These are phyloP conservation scores for Drosophila sechellia DNA, from an alignment of 1,140 invertebrate genomes.

Conservation along the genomic window DNA sequence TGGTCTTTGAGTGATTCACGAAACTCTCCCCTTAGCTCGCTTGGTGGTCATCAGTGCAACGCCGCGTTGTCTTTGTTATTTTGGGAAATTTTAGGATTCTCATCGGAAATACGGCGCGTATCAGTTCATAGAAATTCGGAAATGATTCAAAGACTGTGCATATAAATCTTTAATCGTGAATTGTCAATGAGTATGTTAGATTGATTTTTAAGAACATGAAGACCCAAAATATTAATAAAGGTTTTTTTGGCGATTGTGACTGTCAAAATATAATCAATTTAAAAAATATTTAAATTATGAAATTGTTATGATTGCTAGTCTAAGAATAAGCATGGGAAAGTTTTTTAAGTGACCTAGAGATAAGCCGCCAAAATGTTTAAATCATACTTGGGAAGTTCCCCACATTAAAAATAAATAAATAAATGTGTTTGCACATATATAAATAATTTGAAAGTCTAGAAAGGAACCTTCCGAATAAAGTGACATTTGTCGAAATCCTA, in stretches of 20 bases:
- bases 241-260: neutral
- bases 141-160: constrained; percentile 4
- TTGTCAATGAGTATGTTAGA: too few relatives aligned
- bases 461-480: too few relatives aligned
- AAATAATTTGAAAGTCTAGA: neutral
- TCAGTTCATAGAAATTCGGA: constrained; percentile 5
- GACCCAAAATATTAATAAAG: too few relatives aligned
- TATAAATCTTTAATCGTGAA: neutral
- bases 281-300: too few relatives aligned
- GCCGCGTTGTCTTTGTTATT: constrained; percentile 24
- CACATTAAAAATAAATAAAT: neutral
- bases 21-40: constrained; percentile 58
- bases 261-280: neutral
- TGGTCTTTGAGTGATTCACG: constrained; percentile 67
- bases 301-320: too few relatives aligned
- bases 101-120: constrained; percentile 41
- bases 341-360: neutral
- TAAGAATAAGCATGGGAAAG: too few relatives aligned
- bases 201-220: too few relatives aligned
- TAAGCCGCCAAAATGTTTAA: neutral
- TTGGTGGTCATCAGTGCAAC: constrained; percentile 37
- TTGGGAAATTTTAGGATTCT: constrained; percentile 43
- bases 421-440: neutral
- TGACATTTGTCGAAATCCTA: neutral
- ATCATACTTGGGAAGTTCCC: neutral